Evolutionary conservation across 37 sponge, comb jelly and placozoan species (phyloP).

Genomic region (Lycopodina hypogea): DNA sequence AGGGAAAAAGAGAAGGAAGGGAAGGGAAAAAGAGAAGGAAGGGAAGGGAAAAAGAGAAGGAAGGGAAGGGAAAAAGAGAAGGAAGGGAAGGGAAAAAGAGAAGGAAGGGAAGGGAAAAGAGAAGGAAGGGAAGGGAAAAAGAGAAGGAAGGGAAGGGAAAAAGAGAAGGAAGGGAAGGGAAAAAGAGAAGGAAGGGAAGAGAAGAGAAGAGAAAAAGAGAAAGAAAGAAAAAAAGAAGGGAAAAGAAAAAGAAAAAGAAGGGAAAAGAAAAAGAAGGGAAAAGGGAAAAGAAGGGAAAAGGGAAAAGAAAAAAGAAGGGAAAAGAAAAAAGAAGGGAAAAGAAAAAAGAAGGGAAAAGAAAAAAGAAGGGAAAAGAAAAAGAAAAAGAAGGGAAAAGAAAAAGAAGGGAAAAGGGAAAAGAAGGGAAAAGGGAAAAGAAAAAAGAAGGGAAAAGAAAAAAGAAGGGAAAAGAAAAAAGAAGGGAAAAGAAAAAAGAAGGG

Average conservation of each 20-base stretch:
- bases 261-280: too few relatives aligned
- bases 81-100: not conserved
- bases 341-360: not conserved
- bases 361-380: not conserved
- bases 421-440: not conserved
- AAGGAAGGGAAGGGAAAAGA: not conserved
- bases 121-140: not conserved
- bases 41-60: not conserved
- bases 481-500: not conserved
- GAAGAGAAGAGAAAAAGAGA: not conserved
- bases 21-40: slow-evolving; percentile 7
- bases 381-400: too few relatives aligned
- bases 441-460: not conserved
- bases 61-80: not conserved
- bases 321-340: not conserved
- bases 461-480: not conserved
- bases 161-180: not conserved
- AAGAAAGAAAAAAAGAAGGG: not conserved
- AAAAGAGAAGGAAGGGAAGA: not conserved
- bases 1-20: too few relatives aligned
- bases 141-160: slow-evolving; percentile 4
- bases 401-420: slow-evolving; percentile 8
- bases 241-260: not conserved
- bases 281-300: not conserved
- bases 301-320: not conserved